A percentile compares a stretch with the other conserved stretches of the same genome.
Conservation (phyloP, 2,113 vertebrate species). For the Emberiza fucata region DNA sequence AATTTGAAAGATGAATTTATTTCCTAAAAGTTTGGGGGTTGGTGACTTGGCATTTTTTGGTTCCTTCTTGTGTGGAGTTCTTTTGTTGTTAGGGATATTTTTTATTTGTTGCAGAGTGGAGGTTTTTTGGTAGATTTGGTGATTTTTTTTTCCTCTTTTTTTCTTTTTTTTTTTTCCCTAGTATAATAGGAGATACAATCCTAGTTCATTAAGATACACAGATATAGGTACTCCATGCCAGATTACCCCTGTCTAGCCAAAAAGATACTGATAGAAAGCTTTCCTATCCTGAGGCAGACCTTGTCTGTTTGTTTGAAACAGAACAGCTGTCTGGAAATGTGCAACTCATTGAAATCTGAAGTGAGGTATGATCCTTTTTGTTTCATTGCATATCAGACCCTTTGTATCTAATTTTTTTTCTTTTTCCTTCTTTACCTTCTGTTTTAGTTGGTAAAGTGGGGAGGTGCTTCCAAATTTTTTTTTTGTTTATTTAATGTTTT, state of each 20-base stretch:
- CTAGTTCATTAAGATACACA: not conserved
- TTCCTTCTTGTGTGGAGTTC: not conserved
- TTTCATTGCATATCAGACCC: not conserved
- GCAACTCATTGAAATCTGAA: not conserved
- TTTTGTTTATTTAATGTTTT: not conserved
- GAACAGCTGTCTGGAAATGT: constrained; percentile 17
- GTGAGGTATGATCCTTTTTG: not conserved
- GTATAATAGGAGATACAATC: not conserved
- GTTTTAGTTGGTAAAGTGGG: not conserved
- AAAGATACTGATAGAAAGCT: not conserved
- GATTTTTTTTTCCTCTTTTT: fast-evolving
- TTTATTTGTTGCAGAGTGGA: not conserved
- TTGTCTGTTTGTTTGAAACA: constrained; percentile 19
- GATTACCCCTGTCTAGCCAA: not conserved
- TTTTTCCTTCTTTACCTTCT: not conserved
- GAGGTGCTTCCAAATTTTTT: not conserved
- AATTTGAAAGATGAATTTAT: not conserved
- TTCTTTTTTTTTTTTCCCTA: fast-evolving
- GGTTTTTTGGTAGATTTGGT: not conserved
- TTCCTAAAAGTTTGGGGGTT: not conserved
- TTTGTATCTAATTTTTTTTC: not conserved
- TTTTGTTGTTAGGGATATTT: not conserved
- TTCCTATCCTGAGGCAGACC: not conserved
- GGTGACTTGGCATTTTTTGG: not conserved
- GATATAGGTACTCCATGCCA: not conserved